Percentiles rank a stretch among this genome's conserved stretches.
These are phyloP conservation scores for Pyrrhia umbra DNA, from an alignment of 2,888 invertebrate genomes.

Conservation along the genomic window DNA sequence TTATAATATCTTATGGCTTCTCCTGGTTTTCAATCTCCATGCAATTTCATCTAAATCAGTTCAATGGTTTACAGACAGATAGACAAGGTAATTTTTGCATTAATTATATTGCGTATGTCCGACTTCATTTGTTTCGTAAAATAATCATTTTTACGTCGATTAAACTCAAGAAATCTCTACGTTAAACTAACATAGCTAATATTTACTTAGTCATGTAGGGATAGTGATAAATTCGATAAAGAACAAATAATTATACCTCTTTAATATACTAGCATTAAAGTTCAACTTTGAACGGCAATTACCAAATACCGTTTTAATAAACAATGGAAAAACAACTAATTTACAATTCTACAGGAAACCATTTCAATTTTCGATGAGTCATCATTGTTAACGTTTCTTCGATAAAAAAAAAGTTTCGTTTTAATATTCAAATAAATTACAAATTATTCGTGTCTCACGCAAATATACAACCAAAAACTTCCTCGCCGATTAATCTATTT, in stretches of 20 bases:
- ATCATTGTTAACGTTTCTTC: background rate
- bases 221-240: too few species aligned
- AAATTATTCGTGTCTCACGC: constrained; percentile 48
- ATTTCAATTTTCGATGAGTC: constrained; percentile 22
- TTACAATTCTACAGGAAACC: constrained; percentile 25
- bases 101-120: too few species aligned
- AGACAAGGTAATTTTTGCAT: too few species aligned
- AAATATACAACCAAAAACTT: constrained; percentile 28
- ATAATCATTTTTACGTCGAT: too few species aligned
- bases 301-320: constrained; percentile 13
- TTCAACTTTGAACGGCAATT: constrained; percentile 6
- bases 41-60: too few species aligned
- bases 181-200: too few species aligned
- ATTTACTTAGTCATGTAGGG: too few species aligned
- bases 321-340: constrained; percentile 5
- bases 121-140: too few species aligned
- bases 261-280: background rate
- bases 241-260: background rate
- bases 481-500: constrained; percentile 1
- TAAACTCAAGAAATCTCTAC: too few species aligned
- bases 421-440: constrained; percentile 7
- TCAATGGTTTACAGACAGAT: too few species aligned
- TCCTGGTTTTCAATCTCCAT: too few species aligned
- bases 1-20: too few species aligned
- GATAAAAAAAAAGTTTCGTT: constrained; percentile 9